Percentiles rank a stretch among this genome's conserved stretches.
Evolutionary conservation across 2,888 invertebrate species (phyloP).

Genomic region (Acronicta alni): DNA sequence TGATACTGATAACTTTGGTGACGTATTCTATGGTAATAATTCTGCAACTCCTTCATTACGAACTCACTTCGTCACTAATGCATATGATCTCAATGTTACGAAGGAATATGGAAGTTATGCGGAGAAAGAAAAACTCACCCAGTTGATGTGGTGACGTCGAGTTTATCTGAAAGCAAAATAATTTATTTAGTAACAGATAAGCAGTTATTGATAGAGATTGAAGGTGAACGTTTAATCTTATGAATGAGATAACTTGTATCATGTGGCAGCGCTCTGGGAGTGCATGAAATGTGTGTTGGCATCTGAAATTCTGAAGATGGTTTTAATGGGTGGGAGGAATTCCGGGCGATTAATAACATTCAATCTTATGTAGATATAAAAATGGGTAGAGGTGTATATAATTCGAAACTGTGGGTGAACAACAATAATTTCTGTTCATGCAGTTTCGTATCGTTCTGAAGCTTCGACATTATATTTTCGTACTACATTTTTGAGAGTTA

Average conservation of each 20-base stretch:
- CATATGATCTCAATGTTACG: neutral
- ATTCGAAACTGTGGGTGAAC: too few species aligned
- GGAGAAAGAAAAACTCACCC: conserved; percentile 44
- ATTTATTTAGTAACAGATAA: conserved; percentile 43
- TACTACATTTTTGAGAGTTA: too few species aligned
- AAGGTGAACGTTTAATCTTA: conserved; percentile 39
- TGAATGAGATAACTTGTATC: conserved; percentile 14
- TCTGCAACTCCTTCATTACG: neutral
- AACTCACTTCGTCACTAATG: neutral
- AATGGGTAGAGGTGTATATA: too few species aligned
- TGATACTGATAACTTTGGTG: too few species aligned
- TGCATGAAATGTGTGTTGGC: conserved; percentile 9
- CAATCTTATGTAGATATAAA: neutral
- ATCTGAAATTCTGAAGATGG: neutral
- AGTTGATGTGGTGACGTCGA: conserved; percentile 25
- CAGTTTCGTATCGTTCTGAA: too few species aligned
- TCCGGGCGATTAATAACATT: neutral
- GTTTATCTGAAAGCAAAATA: conserved; percentile 50
- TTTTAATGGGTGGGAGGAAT: neutral
- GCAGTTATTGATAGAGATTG: conserved; percentile 38
- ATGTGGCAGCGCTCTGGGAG: conserved; percentile 7
- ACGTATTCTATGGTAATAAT: too few species aligned
- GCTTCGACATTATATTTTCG: too few species aligned
- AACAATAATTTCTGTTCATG: too few species aligned
- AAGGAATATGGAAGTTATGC: neutral